These are phyloP conservation scores for Aricia agestis DNA, from an alignment of 1,140 invertebrate species.

Conservation along the genomic window DNA sequence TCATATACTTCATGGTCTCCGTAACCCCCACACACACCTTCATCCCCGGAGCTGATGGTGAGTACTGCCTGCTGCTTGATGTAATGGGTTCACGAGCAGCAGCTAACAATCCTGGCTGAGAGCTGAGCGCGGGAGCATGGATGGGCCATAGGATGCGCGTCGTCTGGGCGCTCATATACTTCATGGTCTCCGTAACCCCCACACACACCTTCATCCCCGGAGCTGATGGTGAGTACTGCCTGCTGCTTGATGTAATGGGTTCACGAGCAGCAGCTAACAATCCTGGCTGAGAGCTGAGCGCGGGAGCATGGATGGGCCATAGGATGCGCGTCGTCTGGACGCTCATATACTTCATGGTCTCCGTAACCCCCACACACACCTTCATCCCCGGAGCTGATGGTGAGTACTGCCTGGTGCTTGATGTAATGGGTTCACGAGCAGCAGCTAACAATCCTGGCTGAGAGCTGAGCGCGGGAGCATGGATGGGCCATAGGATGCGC, in stretches of 20 bases:
- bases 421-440: too few species aligned
- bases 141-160: conserved; percentile 7
- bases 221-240: background rate
- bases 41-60: conserved; percentile 6
- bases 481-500: conserved; percentile 7
- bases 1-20: background rate
- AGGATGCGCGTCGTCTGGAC: conserved; percentile 10
- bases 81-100: too few species aligned
- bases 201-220: background rate
- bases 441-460: background rate
- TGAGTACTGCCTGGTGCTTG: background rate
- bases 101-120: background rate
- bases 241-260: background rate
- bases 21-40: background rate
- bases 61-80: background rate
- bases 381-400: conserved; percentile 8
- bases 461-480: background rate
- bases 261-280: too few species aligned
- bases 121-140: background rate
- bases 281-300: too few species aligned
- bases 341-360: background rate
- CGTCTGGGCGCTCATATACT: conserved; percentile 6
- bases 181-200: background rate
- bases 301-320: conserved; percentile 2
- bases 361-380: background rate